Evolutionary conservation across 2,888 invertebrate genomes (phyloP), one percentile per base, ranked within the genome.

Genomic region (Polietes domitor): DNA sequence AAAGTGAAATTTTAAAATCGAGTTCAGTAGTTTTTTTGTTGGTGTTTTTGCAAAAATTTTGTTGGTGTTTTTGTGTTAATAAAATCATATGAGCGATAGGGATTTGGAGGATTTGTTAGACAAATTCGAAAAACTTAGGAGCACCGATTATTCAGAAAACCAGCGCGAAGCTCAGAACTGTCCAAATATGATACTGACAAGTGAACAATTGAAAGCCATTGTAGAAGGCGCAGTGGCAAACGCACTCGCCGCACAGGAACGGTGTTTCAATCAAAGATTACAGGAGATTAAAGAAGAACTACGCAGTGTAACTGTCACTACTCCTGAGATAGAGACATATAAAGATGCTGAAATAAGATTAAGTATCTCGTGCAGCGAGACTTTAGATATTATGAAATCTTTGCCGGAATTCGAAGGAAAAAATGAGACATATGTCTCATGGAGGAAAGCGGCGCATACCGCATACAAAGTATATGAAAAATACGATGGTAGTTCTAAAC

Each of bases 331-430:
- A 50, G 50, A 50, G 19, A 17, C 50, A 19, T 50, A 50, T 50
- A 50, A 50, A 19, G 50, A 50, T 50, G n/a, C 50, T 50, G 50
- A 50, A n/a, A 50, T 50, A 17, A 50, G 50, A 50, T 50, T 50
- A 50, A 37, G 4, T 37, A 12, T 37, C 9, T 37, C 55, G 17
- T 24, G 10, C 50, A 50, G 19, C 19, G 50, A 50, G 50, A 50
- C 55, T 19, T 24, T 61, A 26, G 61, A 28, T n/a, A 24, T 28
- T 21, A 28, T 61, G 15, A 61, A 61, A 28, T 53, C 53, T 21
- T 53, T 53, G 19, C 53, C 53, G 19, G 53, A 53, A 19, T 53
- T 53, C 21, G 15, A 26, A 2, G 26, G 28, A 15, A 26, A 26
- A 26, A 9, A 21, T 7, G 26, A n/a, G 61, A 61, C 61, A 28